Percentiles rank a stretch among this genome's conserved stretches.
These are phyloP conservation scores for Mycalesis mineus DNA, from an alignment of 2,888 invertebrate species.

Conservation along the genomic window DNA sequence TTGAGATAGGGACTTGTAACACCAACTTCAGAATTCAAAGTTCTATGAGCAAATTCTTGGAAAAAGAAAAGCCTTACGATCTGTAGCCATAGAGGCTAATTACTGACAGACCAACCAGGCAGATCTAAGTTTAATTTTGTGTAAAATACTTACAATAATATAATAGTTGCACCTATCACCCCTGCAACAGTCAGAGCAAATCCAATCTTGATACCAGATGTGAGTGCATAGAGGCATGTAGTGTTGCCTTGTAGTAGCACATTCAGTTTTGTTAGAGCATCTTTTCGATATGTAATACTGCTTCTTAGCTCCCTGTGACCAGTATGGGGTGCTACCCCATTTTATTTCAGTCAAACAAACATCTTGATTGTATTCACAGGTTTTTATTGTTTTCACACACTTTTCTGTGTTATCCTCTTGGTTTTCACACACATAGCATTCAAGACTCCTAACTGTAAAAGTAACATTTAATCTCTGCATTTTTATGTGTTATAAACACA, in stretches of 20 bases:
- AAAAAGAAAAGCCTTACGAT: no score
- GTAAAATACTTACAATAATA: slow-evolving; percentile 87
- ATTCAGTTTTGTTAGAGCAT: slow-evolving; percentile 89
- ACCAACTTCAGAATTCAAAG: no score
- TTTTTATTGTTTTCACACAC: slow-evolving; percentile 93
- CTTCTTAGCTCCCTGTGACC: slow-evolving; percentile 94
- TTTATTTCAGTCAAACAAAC: slow-evolving; percentile 92
- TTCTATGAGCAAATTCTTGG: no score
- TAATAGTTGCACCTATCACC: slow-evolving; percentile 97
- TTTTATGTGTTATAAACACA: no score
- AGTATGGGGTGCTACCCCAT: slow-evolving; percentile 98
- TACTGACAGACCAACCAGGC: no score
- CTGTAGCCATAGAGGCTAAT: no score
- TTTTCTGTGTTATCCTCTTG: slow-evolving; percentile 96
- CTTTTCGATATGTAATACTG: slow-evolving; percentile 95
- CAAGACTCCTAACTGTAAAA: slow-evolving; percentile 82
- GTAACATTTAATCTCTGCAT: background rate
- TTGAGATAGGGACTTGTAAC: no score
- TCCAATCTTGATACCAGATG: slow-evolving; percentile 98
- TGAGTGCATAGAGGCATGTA: slow-evolving; percentile 90
- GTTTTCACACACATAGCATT: slow-evolving; percentile 96
- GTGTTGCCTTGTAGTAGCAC: slow-evolving; percentile 83
- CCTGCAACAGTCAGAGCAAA: slow-evolving; percentile 96
- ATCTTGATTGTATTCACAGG: slow-evolving; percentile 92
- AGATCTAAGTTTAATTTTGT: no score